These are phyloP conservation scores for Mola mola DNA, from an alignment of 2,113 vertebrate species.

Conservation along the genomic window DNA sequence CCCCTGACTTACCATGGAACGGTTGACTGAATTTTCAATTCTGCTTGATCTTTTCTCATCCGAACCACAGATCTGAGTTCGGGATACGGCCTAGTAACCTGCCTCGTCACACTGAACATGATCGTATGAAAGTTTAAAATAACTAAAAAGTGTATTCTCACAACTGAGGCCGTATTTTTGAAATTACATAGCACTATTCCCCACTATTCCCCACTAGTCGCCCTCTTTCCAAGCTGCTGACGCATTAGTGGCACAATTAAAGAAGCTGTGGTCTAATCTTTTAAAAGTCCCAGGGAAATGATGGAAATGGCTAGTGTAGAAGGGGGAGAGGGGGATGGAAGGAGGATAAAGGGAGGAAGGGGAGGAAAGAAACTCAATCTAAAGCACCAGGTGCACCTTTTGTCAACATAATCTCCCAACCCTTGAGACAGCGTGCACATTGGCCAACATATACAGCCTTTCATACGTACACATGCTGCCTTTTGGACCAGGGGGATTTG, in stretches of 20 bases:
- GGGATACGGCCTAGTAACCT: slow-evolving; percentile 33
- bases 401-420: slow-evolving; percentile 80
- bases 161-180: slow-evolving; percentile 27
- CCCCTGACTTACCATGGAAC: too few relatives aligned
- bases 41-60: not conserved
- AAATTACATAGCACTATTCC: slow-evolving; percentile 39
- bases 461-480: slow-evolving; percentile 66
- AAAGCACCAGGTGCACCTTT: slow-evolving; percentile 83
- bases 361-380: slow-evolving; percentile 81
- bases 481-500: slow-evolving; percentile 55
- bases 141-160: slow-evolving; percentile 27
- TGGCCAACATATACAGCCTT: slow-evolving; percentile 71
- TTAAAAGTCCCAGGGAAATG: slow-evolving; percentile 78
- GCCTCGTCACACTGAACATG: slow-evolving; percentile 31
- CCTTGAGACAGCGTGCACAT: slow-evolving; percentile 74
- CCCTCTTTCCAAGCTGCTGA: slow-evolving; percentile 52
- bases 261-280: slow-evolving; percentile 75
- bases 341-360: slow-evolving; percentile 67
- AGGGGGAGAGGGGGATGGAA: slow-evolving; percentile 67
- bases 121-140: slow-evolving; percentile 32
- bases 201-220: slow-evolving; percentile 53
- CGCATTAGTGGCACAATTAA: slow-evolving; percentile 69
- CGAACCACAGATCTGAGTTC: slow-evolving; percentile 31
- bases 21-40: too few relatives aligned
- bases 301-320: slow-evolving; percentile 69